phyloP scores from a whole-genome alignment of 2,888 invertebrate species.

The Rhagonycha fulva region DNA sequence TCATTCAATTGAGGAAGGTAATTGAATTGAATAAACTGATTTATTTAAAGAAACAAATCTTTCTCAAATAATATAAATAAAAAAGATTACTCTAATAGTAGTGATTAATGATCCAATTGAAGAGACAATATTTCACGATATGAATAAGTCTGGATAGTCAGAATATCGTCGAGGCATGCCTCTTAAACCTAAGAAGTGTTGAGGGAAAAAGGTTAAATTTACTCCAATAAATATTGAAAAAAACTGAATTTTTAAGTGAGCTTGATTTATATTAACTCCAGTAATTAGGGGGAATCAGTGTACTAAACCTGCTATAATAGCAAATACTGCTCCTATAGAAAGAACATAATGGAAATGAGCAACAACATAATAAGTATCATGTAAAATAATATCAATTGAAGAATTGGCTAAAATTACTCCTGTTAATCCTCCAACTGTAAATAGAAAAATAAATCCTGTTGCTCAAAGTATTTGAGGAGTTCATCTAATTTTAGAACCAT shows the following conservation, averaged over 20 bases:
- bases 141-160: conserved; percentile 70
- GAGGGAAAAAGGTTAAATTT: conserved; percentile 80
- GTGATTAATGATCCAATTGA: conserved; percentile 71
- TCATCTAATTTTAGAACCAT: conserved; percentile 65
- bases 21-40: conserved; percentile 57
- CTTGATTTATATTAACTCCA: conserved; percentile 63
- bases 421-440: conserved; percentile 75
- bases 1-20: conserved; percentile 66
- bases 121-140: conserved; percentile 69
- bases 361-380: conserved; percentile 85
- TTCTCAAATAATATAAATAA: conserved; percentile 68
- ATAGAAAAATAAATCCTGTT: conserved; percentile 77
- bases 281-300: conserved; percentile 74
- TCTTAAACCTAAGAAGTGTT: conserved; percentile 73
- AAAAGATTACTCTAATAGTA: conserved; percentile 61
- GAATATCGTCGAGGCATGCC: conserved; percentile 79
- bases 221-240: conserved; percentile 74
- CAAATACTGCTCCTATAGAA: conserved; percentile 80
- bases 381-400: conserved; percentile 75
- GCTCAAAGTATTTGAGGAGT: conserved; percentile 67
- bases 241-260: conserved; percentile 71
- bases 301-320: conserved; percentile 74
- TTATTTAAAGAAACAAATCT: conserved; percentile 60
- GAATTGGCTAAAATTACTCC: conserved; percentile 73
- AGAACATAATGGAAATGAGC: conserved; percentile 83